Evolutionary conservation across 2,888 invertebrate species (phyloP), one percentile per base, ranked within the genome.

Genomic region (Sceliomorpha sp.): DNA sequence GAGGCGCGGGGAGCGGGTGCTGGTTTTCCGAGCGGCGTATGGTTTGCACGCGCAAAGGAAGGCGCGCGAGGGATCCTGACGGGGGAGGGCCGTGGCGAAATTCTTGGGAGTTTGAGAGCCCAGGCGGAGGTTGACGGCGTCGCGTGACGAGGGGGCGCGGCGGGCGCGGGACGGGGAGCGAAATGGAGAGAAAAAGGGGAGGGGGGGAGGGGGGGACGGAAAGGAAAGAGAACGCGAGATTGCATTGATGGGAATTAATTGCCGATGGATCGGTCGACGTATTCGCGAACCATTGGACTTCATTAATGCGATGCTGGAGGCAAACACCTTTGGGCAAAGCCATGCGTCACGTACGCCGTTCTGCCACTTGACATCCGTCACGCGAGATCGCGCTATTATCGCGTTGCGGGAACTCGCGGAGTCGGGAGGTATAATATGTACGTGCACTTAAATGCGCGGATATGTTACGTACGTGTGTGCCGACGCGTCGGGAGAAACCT

Each of bases 221-320:
- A n/a, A n/a, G n/a, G n/a, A n/a, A n/a, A n/a, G n/a, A n/a, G n/a
- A n/a, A n/a, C n/a, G n/a, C n/a, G n/a, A n/a, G n/a, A n/a, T n/a
- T n/a, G n/a, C n/a, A n/a, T n/a, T n/a, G n/a, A n/a, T n/a, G 64
- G 55, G 70, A 64, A 70, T 70, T 70, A 70, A 70, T 70, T 60
- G 56, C 50, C 55, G 51, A 60, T 59, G 64, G 64, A 70, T 62
- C 50, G 60, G 59, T 66, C 48, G 47, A 53, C 51, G 39, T 45
- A 56, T 66, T 70, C 56, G 58, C 56, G 60, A 64, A 59, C n/a
- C 59, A 70, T 64, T 59, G 70, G 66, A 59, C 58, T 66, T 58
- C 58, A 66, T 66, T 66, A 58, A 66, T 66, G 58, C 66, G 58
- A 58, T 40, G 66, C 66, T 51, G 66, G 51, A 59, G 66, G 58